Base-by-base conservation (phyloP, 2,797 vertebrate species). In the Epinephelus coioides region DNA sequence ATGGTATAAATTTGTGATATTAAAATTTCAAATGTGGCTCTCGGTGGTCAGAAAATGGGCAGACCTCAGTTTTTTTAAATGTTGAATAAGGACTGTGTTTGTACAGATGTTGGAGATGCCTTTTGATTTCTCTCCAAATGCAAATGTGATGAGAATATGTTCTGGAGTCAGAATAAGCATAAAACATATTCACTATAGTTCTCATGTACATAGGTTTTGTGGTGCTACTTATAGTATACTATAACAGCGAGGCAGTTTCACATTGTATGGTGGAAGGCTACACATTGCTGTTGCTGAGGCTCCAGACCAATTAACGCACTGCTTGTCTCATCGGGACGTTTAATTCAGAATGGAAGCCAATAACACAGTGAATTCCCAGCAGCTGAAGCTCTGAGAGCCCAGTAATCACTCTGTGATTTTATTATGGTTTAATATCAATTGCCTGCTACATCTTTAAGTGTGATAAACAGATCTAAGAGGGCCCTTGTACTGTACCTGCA, bases 131-230 rank as follows among this genome's bases (percentile, higher is more conserved):
- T 84, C 86, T 92, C 73, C 81, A 89, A 89, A 91, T 91, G 90
- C 90, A 93, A 92, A 94, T 94, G 94, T 94, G 92, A 93, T 91
- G 74, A 90, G 89, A 88, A 90, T 89, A 90, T 91, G 89, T 92
- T 90, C 81, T 86, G 78, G 69, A 83, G 83, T 91, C 74, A 89
- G 87, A 87, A 83, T 80, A 87, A 86, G 84, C 90, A 90, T 92
- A 90, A 88, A 88, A 88, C 88, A 91, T 89, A 85, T 91, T 92
- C 86, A 90, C 40, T 43, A 78, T 81, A 89, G 91, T 94, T 94
- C 91, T 95, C 92, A 93, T 94, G 91, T 94, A 94, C 19, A 92
- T 91, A 94, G 70, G 66, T 90, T 86, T 90, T 86, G 90, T 92
- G 94, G 94, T 94, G 94, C 94, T 94, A 93, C 82, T 86, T 86